Percentiles rank a stretch among this genome's conserved stretches.
Evolutionary conservation across 2,113 vertebrate genomes (phyloP).

Genomic region (Megaceryle torquata): DNA sequence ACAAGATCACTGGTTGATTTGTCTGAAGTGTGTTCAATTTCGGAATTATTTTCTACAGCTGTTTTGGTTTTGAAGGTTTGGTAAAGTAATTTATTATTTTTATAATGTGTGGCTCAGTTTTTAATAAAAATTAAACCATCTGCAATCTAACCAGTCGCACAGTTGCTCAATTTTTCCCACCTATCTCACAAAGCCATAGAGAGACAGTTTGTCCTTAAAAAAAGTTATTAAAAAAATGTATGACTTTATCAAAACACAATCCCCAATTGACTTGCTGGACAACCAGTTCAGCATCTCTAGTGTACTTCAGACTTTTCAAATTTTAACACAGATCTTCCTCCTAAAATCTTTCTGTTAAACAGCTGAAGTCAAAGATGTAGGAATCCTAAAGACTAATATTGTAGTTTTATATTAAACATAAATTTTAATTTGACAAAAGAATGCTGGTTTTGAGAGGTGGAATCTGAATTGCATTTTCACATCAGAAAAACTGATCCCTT

Average conservation of each 20-base stretch:
- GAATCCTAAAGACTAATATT: background rate
- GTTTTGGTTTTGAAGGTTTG: background rate
- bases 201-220: background rate
- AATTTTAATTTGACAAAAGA: slow-evolving; percentile 26
- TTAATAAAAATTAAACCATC: background rate
- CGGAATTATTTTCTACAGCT: background rate
- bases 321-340: background rate
- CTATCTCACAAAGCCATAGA: background rate
- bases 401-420: background rate
- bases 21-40: background rate
- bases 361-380: background rate
- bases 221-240: background rate
- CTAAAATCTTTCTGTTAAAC: background rate
- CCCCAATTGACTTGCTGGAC: background rate
- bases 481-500: background rate
- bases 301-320: background rate
- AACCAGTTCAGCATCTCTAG: background rate
- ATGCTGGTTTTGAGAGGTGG: background rate
- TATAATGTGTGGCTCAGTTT: background rate
- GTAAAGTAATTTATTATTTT: background rate
- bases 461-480: slow-evolving; percentile 1
- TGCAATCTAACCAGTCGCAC: background rate
- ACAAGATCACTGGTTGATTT: background rate
- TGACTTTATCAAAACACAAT: background rate
- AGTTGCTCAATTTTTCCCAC: background rate